Evolutionary conservation across 2,113 vertebrate genomes (phyloP).

Genomic region (Clupea harengus): DNA sequence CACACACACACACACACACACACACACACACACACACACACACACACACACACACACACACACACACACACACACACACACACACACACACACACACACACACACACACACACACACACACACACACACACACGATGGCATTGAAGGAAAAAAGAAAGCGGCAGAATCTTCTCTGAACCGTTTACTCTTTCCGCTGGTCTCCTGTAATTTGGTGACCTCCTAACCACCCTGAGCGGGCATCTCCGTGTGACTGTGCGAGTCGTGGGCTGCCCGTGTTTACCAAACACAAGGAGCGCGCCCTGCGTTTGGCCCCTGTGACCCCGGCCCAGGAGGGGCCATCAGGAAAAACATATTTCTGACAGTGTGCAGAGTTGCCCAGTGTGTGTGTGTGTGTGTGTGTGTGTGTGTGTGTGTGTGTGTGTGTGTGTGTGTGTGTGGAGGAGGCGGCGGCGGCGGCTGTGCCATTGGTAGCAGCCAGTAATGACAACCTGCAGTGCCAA

Average conservation of each 20-base stretch:
- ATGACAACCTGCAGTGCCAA: conserved; percentile 43
- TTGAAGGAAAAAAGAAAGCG: conserved; percentile 9
- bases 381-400: background rate
- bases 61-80: too few species aligned
- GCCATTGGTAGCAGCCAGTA: conserved; percentile 21
- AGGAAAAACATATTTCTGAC: background rate
- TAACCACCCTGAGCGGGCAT: background rate
- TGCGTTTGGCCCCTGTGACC: background rate
- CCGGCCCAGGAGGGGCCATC: background rate
- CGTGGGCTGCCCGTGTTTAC: background rate
- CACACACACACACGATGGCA: too few species aligned
- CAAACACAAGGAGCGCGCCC: background rate
- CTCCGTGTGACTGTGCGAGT: background rate
- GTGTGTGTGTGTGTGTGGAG: background rate
- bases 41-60: too few species aligned
- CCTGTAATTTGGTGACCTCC: conserved; percentile 15
- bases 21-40: background rate
- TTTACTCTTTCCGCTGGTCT: background rate
- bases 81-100: too few species aligned
- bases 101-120: too few species aligned
- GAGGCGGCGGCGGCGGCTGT: conserved; percentile 30
- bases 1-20: background rate
- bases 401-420: background rate
- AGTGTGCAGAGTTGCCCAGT: background rate
- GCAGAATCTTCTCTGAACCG: background rate